Evolutionary conservation across 1,140 invertebrate genomes (phyloP).

Genomic region (Hypsibius dujardini): DNA sequence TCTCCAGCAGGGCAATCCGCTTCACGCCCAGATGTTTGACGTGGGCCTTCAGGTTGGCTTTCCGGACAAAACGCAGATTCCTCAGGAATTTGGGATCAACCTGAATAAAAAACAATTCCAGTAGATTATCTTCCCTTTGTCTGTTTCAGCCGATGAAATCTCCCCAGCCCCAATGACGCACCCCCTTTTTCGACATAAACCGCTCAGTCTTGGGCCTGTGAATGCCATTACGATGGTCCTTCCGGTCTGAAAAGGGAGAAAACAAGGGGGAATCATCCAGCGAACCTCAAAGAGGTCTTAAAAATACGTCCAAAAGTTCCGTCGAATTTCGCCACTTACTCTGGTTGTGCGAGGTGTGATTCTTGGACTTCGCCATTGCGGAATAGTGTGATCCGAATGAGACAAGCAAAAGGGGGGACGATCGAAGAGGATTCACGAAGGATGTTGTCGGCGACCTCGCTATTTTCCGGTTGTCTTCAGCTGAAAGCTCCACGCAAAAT

Average conservation of each 20-base stretch:
- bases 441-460: no score
- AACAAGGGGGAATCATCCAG: neutral
- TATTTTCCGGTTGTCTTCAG: no score
- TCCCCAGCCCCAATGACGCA: conserved; percentile 38
- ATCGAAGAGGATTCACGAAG: no score
- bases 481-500: no score
- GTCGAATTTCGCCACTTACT: conserved; percentile 47
- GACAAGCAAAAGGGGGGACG: no score
- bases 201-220: conserved; percentile 67
- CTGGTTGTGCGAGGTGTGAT: conserved; percentile 96
- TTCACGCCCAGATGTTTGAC: neutral
- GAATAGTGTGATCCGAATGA: no score
- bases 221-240: conserved; percentile 89
- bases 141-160: conserved; percentile 13
- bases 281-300: neutral
- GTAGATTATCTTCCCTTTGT: neutral
- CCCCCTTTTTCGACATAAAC: conserved; percentile 74
- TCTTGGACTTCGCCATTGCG: conserved; percentile 91
- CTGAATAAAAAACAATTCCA: conserved; percentile 38
- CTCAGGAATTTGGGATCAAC: conserved; percentile 85
- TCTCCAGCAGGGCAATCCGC: neutral
- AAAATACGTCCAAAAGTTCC: conserved; percentile 1
- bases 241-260: conserved; percentile 51
- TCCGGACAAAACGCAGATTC: conserved; percentile 79
- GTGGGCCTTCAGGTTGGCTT: conserved; percentile 54